A percentile compares a stretch with the other conserved stretches of the same genome.
Conservation (phyloP, 2,888 invertebrate species). For the Molanna angustata region DNA sequence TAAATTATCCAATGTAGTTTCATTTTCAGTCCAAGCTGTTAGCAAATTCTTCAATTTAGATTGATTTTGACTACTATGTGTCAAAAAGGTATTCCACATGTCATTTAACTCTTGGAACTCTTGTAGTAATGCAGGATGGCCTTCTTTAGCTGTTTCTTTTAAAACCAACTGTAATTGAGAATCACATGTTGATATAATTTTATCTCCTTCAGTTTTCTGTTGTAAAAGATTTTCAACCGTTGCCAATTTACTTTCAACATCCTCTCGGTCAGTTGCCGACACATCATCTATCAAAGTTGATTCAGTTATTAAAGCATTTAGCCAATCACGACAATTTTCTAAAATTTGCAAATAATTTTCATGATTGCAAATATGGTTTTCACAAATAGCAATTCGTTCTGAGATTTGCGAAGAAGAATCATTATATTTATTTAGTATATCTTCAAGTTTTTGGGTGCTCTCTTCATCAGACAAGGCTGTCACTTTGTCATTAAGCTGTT, state of each 20-base stretch:
- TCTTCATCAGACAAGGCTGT: slow-evolving; percentile 77
- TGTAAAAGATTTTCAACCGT: slow-evolving; percentile 73
- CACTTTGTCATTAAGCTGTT: slow-evolving; percentile 80
- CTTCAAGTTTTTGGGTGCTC: slow-evolving; percentile 69
- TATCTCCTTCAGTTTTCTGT: slow-evolving; percentile 71
- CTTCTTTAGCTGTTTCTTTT: slow-evolving; percentile 71
- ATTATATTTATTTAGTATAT: slow-evolving; percentile 71
- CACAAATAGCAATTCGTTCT: slow-evolving; percentile 62
- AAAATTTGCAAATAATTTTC: slow-evolving; percentile 78
- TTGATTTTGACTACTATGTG: slow-evolving; percentile 67
- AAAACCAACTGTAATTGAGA: slow-evolving; percentile 69
- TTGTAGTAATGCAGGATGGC: slow-evolving; percentile 70
- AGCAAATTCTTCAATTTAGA: slow-evolving; percentile 72
- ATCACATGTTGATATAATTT: slow-evolving; percentile 66
- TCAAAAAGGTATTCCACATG: slow-evolving; percentile 73
- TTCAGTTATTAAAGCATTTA: slow-evolving; percentile 76
- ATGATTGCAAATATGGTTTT: slow-evolving; percentile 74
- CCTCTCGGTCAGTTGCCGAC: slow-evolving; percentile 74
- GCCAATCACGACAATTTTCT: slow-evolving; percentile 80
- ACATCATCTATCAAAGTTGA: slow-evolving; percentile 76
- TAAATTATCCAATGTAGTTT: slow-evolving; percentile 71
- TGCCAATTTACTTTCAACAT: slow-evolving; percentile 70
- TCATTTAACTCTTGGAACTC: slow-evolving; percentile 72
- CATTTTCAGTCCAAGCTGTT: slow-evolving; percentile 79
- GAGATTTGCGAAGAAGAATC: slow-evolving; percentile 65